phyloP scores from a whole-genome alignment of 2,113 vertebrate species.

The Heteronetta atricapilla region DNA sequence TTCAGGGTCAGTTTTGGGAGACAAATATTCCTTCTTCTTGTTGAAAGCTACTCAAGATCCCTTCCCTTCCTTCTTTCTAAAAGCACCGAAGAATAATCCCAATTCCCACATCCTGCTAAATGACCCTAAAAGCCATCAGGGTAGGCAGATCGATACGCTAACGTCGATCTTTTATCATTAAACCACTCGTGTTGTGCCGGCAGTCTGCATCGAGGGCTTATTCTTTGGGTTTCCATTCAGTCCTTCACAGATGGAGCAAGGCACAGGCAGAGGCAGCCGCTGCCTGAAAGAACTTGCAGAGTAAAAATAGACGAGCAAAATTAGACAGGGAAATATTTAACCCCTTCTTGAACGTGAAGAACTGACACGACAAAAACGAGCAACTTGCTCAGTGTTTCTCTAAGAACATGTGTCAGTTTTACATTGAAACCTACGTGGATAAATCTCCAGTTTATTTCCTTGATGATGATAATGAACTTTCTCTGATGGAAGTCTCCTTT shows the following conservation, averaged over 20 bases:
- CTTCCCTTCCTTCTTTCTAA: background rate
- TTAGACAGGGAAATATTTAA: background rate
- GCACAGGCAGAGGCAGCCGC: background rate
- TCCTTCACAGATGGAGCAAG: background rate
- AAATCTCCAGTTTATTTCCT: background rate
- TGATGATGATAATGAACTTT: background rate
- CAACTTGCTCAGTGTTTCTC: background rate
- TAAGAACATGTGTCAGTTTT: background rate
- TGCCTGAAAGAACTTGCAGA: background rate
- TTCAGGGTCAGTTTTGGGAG: background rate
- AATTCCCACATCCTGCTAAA: background rate
- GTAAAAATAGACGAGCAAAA: background rate
- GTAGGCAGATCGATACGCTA: background rate
- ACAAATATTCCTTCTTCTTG: background rate
- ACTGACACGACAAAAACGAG: background rate
- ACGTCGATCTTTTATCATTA: background rate
- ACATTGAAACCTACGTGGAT: background rate
- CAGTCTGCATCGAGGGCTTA: background rate
- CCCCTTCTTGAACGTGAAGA: background rate
- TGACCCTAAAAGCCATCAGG: background rate
- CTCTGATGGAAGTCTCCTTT: background rate
- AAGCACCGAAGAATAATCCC: background rate
- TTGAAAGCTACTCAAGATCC: background rate
- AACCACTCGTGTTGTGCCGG: background rate
- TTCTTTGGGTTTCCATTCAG: background rate